Conservation (phyloP, 1,140 invertebrate genomes). For the Saccostrea echinata region DNA sequence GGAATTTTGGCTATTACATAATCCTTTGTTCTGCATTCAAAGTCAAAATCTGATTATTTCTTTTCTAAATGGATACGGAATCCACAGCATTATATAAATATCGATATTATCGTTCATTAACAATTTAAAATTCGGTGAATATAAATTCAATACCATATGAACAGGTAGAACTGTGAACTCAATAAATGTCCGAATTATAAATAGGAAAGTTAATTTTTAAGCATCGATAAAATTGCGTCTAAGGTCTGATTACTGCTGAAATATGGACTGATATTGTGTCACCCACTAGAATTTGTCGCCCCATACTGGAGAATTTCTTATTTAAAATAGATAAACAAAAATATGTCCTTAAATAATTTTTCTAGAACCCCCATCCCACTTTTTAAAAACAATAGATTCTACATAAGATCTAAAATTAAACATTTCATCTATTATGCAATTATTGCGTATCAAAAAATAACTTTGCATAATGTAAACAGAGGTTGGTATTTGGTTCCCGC, state of each 20-base stretch:
- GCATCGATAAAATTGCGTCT: no score
- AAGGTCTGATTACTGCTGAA: no score
- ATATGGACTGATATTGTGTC: no score
- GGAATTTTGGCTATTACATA: neutral
- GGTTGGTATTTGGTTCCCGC: neutral
- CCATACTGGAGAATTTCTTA: no score
- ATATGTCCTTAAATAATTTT: neutral
- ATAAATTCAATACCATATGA: neutral
- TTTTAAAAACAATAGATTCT: neutral
- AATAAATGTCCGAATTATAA: neutral
- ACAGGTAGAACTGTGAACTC: neutral
- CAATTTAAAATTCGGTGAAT: neutral
- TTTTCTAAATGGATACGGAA: neutral
- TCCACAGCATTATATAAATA: neutral
- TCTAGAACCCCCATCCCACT: neutral
- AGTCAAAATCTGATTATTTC: constrained; percentile 5
- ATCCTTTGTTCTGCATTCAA: neutral
- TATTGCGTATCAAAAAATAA: neutral
- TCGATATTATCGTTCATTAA: neutral
- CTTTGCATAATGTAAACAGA: neutral
- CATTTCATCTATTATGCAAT: constrained; percentile 29
- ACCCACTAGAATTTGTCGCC: no score
- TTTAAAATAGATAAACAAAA: no score
- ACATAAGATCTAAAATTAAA: constrained; percentile 18
- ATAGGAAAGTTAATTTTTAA: neutral